These are phyloP conservation scores for Apteryx owenii DNA, from an alignment of 2,113 vertebrate genomes.

Conservation along the genomic window DNA sequence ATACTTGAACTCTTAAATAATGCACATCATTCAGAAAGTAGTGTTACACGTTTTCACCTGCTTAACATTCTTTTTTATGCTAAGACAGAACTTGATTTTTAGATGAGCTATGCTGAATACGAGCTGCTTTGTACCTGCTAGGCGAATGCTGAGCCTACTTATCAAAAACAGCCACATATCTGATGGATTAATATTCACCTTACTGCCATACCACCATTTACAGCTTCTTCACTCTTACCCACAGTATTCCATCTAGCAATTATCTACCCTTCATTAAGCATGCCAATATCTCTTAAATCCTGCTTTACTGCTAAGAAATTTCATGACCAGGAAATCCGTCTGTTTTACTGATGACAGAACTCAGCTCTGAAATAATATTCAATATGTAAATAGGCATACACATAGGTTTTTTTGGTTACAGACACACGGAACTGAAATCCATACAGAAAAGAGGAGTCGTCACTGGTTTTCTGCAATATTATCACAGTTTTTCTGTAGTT, in stretches of 20 bases:
- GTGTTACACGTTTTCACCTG: not conserved
- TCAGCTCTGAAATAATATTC: conserved; percentile 9
- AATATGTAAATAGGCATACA: not conserved
- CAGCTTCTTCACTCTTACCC: conserved; percentile 2
- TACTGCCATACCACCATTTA: not conserved
- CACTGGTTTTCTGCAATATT: not conserved
- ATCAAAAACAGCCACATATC: not conserved
- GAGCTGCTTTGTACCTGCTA: not conserved
- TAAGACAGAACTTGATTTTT: not conserved
- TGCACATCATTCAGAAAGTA: not conserved
- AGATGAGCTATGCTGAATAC: not conserved
- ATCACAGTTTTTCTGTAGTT: not conserved
- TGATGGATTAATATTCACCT: conserved; percentile 31
- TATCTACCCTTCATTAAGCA: conserved; percentile 31
- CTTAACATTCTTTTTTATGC: conserved; percentile 6
- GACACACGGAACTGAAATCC: not conserved
- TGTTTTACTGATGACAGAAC: not conserved
- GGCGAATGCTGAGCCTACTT: not conserved
- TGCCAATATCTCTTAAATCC: conserved; percentile 31
- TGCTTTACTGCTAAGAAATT: conserved; percentile 7
- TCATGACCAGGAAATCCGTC: not conserved
- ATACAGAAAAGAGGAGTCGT: not conserved
- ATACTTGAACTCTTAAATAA: conserved; percentile 15
- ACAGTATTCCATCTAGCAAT: conserved; percentile 22
- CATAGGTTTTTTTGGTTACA: not conserved